Evolutionary conservation across 2,888 invertebrate species (phyloP).

Genomic region (Epicampocera succincta): DNA sequence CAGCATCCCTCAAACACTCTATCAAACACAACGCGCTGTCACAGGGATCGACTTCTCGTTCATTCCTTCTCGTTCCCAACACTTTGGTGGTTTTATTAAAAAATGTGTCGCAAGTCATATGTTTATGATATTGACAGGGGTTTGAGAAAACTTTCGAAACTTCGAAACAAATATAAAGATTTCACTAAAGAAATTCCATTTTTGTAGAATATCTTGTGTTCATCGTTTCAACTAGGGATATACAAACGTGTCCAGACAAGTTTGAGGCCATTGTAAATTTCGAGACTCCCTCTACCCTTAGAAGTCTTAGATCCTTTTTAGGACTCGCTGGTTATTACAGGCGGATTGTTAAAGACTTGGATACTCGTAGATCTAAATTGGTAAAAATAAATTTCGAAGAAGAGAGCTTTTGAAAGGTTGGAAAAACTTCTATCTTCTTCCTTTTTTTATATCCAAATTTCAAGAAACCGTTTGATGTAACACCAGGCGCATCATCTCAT

Average conservation of each 20-base stretch:
- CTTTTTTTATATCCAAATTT: constrained; percentile 1
- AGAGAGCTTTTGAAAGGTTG: constrained; percentile 2
- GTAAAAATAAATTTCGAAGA: not conserved
- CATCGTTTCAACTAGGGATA: too few relatives aligned
- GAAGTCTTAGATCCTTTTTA: not conserved
- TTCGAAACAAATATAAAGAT: not conserved
- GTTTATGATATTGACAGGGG: not conserved
- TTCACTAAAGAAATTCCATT: too few relatives aligned
- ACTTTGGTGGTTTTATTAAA: too few relatives aligned
- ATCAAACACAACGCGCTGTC: too few relatives aligned
- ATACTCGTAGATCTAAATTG: not conserved
- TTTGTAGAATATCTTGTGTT: too few relatives aligned
- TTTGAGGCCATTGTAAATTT: not conserved
- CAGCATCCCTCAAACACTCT: too few relatives aligned
- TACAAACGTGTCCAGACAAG: too few relatives aligned
- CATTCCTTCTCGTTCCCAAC: too few relatives aligned
- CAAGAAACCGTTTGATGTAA: constrained; percentile 1
- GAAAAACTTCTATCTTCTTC: not conserved
- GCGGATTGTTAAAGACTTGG: too few relatives aligned
- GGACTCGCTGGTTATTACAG: too few relatives aligned
- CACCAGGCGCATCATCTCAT: not conserved
- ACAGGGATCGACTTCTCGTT: too few relatives aligned
- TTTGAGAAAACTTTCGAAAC: not conserved
- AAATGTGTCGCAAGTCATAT: too few relatives aligned
- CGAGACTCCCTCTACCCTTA: not conserved